Base-by-base conservation (phyloP, 2,888 invertebrate genomes). In the Melinaea marsaeus region DNA sequence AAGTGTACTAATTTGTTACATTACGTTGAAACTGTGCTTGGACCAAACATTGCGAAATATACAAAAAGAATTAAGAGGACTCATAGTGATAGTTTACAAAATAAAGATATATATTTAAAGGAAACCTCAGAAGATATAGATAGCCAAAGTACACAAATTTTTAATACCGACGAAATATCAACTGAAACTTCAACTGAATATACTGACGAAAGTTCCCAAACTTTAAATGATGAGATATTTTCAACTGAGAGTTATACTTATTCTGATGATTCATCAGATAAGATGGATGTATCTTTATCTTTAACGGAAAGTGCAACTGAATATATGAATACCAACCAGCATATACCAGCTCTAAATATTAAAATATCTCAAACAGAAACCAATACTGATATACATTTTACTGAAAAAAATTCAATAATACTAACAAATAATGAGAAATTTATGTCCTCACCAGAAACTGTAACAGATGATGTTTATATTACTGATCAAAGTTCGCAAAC, bases 21-120 rank as follows among this genome's bases (percentile, higher is more conserved):
- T 6, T 95, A 95, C 76, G 80, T 95, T n/a, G 88, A 93, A 9
- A 84, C 90, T 0, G 80, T 91, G 35, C 75, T 95, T 11, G 95
- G 95, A 4, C 94, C 94, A 6, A 85, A 90, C 45, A 78, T 92
- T 58, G 82, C 85, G 2, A 81, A 79, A 69, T 90, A 32, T 32
- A 22, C 51, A 2, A 22, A 51, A 51, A 22, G 6, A 22, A 32
- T 32, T 13, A 51, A 22, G 32, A 42, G 7, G 9, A 4, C 2
- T 42, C 42, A 42, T 7, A 42, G 7, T 42, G 9, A 42, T 42
- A 7, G 9, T 32, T 51, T 51, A 9, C 7, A 32, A 32, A 51
- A 32, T 51, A 32, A 7, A 7, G 32, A 51, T 4, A 51, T 48
- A n/a, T 22, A 13, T 48, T n/a, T 9, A 48, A 48, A 48, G 3